These are phyloP conservation scores for Archips crataeganus DNA, from an alignment of 2,888 invertebrate species.

Conservation along the genomic window DNA sequence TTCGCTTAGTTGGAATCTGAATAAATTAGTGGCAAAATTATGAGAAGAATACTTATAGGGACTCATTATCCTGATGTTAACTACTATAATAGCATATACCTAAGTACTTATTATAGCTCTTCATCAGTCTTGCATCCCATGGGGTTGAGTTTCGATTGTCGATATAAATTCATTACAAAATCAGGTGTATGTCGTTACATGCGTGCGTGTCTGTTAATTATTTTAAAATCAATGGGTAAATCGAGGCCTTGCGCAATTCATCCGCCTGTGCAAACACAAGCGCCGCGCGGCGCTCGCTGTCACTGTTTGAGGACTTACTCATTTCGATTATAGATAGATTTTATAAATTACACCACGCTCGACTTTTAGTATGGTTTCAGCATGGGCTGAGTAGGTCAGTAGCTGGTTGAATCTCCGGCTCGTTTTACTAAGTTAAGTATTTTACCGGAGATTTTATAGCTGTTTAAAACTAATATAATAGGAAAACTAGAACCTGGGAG, in stretches of 20 bases:
- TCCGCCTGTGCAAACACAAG: slow-evolving; percentile 20
- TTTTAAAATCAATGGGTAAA: background rate
- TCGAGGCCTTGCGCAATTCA: background rate
- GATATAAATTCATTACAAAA: background rate
- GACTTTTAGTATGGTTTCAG: background rate
- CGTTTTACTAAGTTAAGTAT: too few relatives aligned
- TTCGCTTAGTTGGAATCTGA: too few relatives aligned
- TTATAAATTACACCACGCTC: background rate
- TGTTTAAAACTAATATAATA: background rate
- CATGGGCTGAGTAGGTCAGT: too few relatives aligned
- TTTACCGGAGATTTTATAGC: too few relatives aligned
- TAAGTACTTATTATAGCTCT: too few relatives aligned
- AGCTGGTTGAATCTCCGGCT: too few relatives aligned
- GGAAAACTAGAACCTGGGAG: background rate
- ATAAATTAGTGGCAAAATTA: too few relatives aligned
- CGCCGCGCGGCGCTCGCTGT: background rate
- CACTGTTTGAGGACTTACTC: slow-evolving; percentile 12
- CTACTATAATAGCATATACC: too few relatives aligned
- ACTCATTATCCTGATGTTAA: too few relatives aligned
- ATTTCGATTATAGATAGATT: background rate
- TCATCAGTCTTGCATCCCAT: too few relatives aligned
- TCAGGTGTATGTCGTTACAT: background rate
- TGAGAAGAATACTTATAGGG: too few relatives aligned
- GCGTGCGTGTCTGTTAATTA: background rate
- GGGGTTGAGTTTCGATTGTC: background rate